A percentile compares a stretch with the other conserved stretches of the same genome.
These are phyloP conservation scores for Tragelaphus buxtoni DNA, from an alignment of 2,113 vertebrate genomes.

Conservation along the genomic window DNA sequence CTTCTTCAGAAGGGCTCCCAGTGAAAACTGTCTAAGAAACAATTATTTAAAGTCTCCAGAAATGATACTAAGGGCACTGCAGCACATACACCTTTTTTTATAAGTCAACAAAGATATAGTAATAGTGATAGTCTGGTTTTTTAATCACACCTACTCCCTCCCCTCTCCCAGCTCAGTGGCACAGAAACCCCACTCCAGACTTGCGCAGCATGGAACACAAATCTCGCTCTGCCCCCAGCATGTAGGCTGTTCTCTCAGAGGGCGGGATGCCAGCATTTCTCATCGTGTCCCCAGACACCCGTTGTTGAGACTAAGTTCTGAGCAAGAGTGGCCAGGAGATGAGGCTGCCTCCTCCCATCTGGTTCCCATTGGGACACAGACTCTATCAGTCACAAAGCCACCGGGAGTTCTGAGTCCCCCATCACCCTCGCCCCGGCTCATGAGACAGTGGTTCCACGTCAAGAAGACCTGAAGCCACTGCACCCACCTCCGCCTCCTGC, in stretches of 20 bases:
- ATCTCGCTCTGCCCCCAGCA: background rate
- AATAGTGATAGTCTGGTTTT: background rate
- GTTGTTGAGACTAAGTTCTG: background rate
- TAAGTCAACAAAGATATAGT: background rate
- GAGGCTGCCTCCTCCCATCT: background rate
- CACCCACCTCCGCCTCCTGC: background rate
- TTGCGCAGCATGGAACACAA: background rate
- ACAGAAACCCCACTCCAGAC: background rate
- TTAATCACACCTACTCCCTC: background rate
- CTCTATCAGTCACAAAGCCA: background rate
- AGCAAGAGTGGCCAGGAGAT: background rate
- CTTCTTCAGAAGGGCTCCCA: background rate
- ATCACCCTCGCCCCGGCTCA: background rate
- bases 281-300: background rate
- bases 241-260: background rate
- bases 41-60: background rate
- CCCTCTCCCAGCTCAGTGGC: background rate
- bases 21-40: background rate
- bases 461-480: background rate
- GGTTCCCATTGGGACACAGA: background rate
- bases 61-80: background rate
- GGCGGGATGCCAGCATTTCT: background rate
- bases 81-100: background rate
- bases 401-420: background rate
- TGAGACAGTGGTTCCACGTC: background rate